Evolutionary conservation across 2,797 vertebrate species (phyloP).

Genomic region (Rousettus madagascariensis): DNA sequence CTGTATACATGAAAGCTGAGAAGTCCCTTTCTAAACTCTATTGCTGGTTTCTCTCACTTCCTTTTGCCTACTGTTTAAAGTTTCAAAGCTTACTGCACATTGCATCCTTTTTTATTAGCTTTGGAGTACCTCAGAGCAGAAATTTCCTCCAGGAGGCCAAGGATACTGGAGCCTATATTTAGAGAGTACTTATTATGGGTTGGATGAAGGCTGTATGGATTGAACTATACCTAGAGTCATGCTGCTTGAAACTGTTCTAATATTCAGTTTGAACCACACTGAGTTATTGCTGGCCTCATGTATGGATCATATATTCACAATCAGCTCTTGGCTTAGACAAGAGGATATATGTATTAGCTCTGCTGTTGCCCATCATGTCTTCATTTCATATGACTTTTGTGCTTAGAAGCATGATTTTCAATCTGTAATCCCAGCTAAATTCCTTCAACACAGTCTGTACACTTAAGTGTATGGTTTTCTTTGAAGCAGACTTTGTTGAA

Average conservation of each 20-base stretch:
- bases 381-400: constrained; percentile 33
- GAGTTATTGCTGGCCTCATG: constrained; percentile 66
- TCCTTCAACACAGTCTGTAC: not conserved
- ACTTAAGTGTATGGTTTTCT: constrained; percentile 36
- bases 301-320: constrained; percentile 5
- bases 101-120: not conserved
- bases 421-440: constrained; percentile 20
- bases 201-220: not conserved
- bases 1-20: not conserved
- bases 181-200: not conserved
- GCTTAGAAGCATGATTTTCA: constrained; percentile 44
- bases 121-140: not conserved
- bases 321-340: constrained; percentile 69
- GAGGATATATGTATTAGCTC: not conserved
- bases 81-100: not conserved
- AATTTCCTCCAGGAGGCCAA: constrained; percentile 3
- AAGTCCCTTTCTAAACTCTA: not conserved
- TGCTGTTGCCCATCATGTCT: not conserved
- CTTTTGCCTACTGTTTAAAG: constrained; percentile 11
- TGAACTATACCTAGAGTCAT: not conserved
- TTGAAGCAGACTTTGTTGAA: constrained; percentile 38
- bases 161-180: not conserved
- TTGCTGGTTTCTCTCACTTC: not conserved
- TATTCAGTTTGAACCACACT: constrained; percentile 45
- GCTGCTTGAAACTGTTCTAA: not conserved